Conservation (phyloP, 2,888 invertebrate species). For the Drosophila mettleri region DNA sequence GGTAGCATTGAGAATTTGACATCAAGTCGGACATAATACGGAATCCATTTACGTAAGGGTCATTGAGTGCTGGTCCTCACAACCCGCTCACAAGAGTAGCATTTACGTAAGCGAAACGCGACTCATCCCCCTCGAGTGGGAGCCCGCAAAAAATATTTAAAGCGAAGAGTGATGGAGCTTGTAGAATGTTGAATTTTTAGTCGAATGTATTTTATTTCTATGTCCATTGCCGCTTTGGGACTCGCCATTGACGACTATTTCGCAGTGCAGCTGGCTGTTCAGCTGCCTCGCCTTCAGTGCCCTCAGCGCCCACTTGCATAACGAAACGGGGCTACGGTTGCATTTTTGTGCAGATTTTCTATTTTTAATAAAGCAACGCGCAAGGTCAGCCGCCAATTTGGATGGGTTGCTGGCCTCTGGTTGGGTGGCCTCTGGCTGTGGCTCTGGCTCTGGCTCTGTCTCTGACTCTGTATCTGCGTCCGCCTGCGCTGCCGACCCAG, state of each 20-base stretch:
- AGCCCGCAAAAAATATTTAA: slow-evolving; percentile 2
- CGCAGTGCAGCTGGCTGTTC: slow-evolving; percentile 18
- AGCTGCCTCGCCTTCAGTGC: slow-evolving; percentile 2
- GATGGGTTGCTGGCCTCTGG: slow-evolving; percentile 20
- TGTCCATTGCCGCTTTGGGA: slow-evolving; percentile 5
- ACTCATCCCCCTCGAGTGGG: not conserved
- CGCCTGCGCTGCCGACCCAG: not conserved
- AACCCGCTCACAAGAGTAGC: not conserved
- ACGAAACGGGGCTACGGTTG: slow-evolving; percentile 8
- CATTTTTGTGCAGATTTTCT: slow-evolving; percentile 52
- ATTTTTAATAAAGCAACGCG: slow-evolving; percentile 61
- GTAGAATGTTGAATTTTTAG: not conserved
- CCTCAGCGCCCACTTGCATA: not conserved
- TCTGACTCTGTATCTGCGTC: too few species aligned
- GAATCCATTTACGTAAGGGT: slow-evolving; percentile 4
- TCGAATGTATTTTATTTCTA: slow-evolving; percentile 7
- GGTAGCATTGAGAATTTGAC: not conserved
- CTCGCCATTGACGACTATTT: slow-evolving; percentile 26
- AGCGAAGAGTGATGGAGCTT: slow-evolving; percentile 7
- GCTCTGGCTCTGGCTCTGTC: too few species aligned
- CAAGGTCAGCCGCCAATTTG: slow-evolving; percentile 64
- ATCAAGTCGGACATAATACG: not conserved
- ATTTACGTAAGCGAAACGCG: not conserved
- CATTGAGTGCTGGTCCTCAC: not conserved
- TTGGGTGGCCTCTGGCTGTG: not conserved